Evolutionary conservation across 2,797 vertebrate genomes (phyloP).

Genomic region (Takifugu ocellatus): DNA sequence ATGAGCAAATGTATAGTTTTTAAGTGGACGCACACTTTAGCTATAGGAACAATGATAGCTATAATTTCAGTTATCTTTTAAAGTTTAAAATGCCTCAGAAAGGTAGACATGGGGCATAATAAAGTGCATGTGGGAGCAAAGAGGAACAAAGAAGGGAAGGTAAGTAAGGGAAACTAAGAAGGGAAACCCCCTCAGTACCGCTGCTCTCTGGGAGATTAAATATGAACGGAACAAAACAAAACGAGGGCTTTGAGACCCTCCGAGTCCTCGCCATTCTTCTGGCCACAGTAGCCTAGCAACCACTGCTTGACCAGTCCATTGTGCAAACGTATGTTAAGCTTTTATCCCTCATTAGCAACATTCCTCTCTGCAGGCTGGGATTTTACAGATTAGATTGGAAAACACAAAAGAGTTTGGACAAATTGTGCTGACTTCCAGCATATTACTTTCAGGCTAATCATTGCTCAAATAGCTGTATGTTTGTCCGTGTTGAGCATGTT

Average conservation of each 20-base stretch:
- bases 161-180: constrained; percentile 56
- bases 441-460: constrained; percentile 77
- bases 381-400: constrained; percentile 84
- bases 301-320: constrained; percentile 79
- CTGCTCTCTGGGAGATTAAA: constrained; percentile 81
- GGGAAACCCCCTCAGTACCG: constrained; percentile 74
- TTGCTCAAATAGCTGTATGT: constrained; percentile 71
- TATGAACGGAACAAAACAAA: constrained; percentile 81
- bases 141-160: constrained; percentile 30
- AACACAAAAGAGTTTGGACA: constrained; percentile 76
- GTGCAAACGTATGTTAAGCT: constrained; percentile 80
- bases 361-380: constrained; percentile 77
- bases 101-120: constrained; percentile 34
- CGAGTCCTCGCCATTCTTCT: constrained; percentile 78
- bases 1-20: no score
- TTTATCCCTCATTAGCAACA: constrained; percentile 78
- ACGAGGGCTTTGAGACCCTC: constrained; percentile 79
- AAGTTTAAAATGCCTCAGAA: constrained; percentile 16
- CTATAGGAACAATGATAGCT: no score
- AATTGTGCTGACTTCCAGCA: constrained; percentile 80
- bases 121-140: constrained; percentile 23
- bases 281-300: constrained; percentile 82
- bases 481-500: constrained; percentile 59
- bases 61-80: neutral
- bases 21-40: no score